Conservation (phyloP, 2,888 invertebrate species). For the Steinernema hermaphroditum region DNA sequence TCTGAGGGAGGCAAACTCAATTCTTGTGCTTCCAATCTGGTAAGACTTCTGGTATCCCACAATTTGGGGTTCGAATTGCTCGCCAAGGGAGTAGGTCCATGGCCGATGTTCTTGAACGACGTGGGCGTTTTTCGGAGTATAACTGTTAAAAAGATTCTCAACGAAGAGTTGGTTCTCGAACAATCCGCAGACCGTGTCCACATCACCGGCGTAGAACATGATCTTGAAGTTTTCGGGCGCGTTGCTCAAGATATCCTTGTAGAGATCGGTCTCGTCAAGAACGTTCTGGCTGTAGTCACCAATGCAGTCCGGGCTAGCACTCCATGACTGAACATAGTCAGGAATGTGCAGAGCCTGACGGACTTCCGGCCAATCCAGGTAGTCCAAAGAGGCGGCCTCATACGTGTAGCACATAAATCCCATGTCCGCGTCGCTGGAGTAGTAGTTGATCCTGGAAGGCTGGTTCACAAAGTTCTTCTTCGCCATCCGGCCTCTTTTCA, state of each 20-base stretch:
- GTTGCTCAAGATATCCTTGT: slow-evolving; percentile 33
- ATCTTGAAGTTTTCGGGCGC: slow-evolving; percentile 29
- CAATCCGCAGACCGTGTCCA: slow-evolving; percentile 67
- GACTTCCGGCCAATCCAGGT: slow-evolving; percentile 15
- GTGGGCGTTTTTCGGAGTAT: not conserved
- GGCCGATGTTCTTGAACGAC: not conserved
- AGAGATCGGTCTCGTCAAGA: slow-evolving; percentile 33
- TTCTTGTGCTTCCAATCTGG: not conserved
- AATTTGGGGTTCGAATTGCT: not conserved
- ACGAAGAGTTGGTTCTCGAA: slow-evolving; percentile 35
- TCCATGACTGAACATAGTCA: slow-evolving; percentile 1
- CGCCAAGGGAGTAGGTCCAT: not conserved
- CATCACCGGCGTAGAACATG: slow-evolving; percentile 69
- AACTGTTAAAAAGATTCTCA: slow-evolving; percentile 31
- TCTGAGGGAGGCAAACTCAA: not conserved
- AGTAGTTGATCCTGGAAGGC: not conserved
- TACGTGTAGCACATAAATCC: slow-evolving; percentile 16
- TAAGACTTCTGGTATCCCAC: not conserved
- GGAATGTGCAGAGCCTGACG: slow-evolving; percentile 10
- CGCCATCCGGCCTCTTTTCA: not conserved
- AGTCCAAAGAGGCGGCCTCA: not conserved
- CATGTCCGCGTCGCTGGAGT: not conserved
- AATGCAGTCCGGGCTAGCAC: not conserved
- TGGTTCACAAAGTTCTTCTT: not conserved
- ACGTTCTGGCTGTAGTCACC: not conserved